Percentiles rank a stretch among this genome's conserved stretches.
Evolutionary conservation across 2,888 invertebrate genomes (phyloP).

Genomic region (Spodoptera picta): DNA sequence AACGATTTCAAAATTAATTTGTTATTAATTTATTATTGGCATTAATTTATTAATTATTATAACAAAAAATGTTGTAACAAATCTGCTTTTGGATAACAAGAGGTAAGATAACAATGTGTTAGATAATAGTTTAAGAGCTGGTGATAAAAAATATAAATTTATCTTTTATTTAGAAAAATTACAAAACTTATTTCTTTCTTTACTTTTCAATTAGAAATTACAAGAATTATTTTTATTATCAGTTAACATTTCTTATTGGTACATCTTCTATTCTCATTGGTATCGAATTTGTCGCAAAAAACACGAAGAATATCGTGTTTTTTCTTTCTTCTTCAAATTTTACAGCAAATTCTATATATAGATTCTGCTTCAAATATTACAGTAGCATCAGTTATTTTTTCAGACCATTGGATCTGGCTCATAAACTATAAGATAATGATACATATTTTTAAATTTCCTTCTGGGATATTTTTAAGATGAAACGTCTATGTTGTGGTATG

Average conservation of each 20-base stretch:
- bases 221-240: no score
- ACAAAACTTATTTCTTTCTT: no score
- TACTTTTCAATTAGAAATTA: no score
- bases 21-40: conserved; percentile 55
- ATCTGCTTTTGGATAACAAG: conserved; percentile 69
- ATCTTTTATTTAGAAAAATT: not conserved
- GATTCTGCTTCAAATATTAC: no score
- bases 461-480: conserved; percentile 3
- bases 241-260: no score
- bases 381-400: no score
- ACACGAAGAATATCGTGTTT: no score
- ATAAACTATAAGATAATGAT: not conserved
- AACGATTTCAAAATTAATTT: conserved; percentile 47
- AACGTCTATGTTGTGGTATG: conserved; percentile 12
- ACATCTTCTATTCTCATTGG: no score
- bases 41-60: conserved; percentile 56
- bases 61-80: conserved; percentile 62
- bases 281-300: no score
- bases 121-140: conserved; percentile 7
- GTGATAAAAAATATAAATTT: not conserved
- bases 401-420: conserved; percentile 18
- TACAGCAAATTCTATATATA: no score
- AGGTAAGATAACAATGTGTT: conserved; percentile 56
- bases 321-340: no score
- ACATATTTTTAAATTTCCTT: not conserved